phyloP scores from a whole-genome alignment of 2,797 vertebrate species.

The Otolemur crassicaudatus region DNA sequence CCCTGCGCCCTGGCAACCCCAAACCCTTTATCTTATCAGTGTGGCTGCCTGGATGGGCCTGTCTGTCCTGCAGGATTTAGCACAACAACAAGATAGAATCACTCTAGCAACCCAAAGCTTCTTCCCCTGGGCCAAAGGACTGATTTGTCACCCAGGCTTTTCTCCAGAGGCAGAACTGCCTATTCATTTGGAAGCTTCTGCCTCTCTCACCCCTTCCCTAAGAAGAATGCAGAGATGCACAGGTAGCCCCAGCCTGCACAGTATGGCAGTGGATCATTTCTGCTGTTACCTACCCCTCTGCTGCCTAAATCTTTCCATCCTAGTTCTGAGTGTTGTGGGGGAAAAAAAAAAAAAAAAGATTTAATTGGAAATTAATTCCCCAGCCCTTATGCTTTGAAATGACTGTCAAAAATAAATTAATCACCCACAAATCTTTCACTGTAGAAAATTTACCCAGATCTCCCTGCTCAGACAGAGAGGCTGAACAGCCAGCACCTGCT shows the following conservation, averaged over 20 bases:
- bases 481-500: conserved; percentile 86
- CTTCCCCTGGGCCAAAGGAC: conserved; percentile 17
- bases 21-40: conserved; percentile 61
- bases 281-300: conserved; percentile 45
- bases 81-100: conserved; percentile 47
- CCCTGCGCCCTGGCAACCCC: not conserved
- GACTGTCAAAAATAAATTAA: conserved; percentile 73
- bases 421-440: conserved; percentile 68
- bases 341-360: not conserved
- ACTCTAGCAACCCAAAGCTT: conserved; percentile 27
- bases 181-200: conserved; percentile 27
- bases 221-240: not conserved
- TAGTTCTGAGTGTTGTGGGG: not conserved
- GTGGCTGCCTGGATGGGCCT: not conserved
- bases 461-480: conserved; percentile 76
- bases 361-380: conserved; percentile 74
- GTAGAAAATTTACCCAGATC: conserved; percentile 79
- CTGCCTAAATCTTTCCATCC: not conserved
- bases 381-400: conserved; percentile 63
- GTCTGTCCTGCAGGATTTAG: conserved; percentile 40
- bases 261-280: not conserved
- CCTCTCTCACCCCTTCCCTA: not conserved
- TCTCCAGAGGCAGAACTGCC: not conserved
- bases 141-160: conserved; percentile 23
- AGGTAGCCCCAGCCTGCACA: not conserved